A percentile compares a stretch with the other conserved stretches of the same genome.
phyloP scores from a whole-genome alignment of 2,113 vertebrate species.

The Motacilla tschutschensis region DNA sequence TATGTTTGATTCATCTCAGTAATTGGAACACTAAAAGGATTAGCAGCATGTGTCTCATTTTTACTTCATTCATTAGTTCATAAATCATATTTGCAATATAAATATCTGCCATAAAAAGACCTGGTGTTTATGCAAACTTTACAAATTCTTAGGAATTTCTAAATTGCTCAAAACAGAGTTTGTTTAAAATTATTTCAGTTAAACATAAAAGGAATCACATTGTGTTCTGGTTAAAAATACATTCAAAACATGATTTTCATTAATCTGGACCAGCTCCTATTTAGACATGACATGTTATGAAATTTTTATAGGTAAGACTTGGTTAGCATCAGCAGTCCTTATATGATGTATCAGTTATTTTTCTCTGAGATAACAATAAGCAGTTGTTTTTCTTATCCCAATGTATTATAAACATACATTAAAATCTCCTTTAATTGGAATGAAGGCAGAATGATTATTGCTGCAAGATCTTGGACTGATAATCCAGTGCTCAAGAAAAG shows the following conservation, averaged over 20 bases:
- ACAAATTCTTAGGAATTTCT: background rate
- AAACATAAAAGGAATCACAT: background rate
- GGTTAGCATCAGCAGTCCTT: background rate
- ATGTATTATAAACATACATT: background rate
- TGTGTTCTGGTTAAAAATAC: background rate
- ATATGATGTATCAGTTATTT: background rate
- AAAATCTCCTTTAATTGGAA: background rate
- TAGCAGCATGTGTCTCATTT: background rate
- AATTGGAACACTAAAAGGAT: background rate
- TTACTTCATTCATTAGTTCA: background rate
- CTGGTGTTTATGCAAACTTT: background rate
- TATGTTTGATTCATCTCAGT: background rate
- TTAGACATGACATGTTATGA: background rate
- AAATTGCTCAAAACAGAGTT: background rate
- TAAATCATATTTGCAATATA: background rate
- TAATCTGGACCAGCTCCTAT: background rate
- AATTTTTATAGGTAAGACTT: background rate
- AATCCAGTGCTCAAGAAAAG: background rate
- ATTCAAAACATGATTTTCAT: background rate
- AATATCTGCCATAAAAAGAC: background rate
- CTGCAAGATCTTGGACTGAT: background rate
- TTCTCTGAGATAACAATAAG: background rate
- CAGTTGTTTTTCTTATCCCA: background rate
- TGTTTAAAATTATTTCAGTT: background rate
- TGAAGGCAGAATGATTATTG: background rate